These are phyloP conservation scores for Hirtodrosophila trivittata DNA, from an alignment of 2,888 invertebrate genomes.

Conservation along the genomic window DNA sequence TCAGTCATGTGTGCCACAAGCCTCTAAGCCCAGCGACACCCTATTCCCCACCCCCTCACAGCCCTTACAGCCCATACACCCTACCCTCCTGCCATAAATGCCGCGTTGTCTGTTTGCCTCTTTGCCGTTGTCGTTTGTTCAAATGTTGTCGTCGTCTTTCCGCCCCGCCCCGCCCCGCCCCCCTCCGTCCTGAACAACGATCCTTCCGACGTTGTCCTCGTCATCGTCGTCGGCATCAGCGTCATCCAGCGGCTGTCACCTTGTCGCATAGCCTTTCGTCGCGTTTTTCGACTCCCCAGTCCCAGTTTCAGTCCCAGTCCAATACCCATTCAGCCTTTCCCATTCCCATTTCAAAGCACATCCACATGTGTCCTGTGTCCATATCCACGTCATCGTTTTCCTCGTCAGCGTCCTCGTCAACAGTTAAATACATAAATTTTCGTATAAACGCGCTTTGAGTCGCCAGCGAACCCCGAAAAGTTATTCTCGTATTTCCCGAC, in stretches of 20 bases:
- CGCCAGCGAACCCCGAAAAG: conserved; percentile 41
- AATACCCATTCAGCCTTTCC: neutral
- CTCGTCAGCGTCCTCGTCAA: conserved; percentile 71
- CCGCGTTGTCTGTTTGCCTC: conserved; percentile 68
- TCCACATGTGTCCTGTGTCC: conserved; percentile 37
- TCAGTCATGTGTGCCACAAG: conserved; percentile 65
- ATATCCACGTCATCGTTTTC: conserved; percentile 70
- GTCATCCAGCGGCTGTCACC: conserved; percentile 42
- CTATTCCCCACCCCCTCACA: neutral
- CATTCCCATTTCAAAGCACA: conserved; percentile 1
- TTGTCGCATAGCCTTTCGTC: conserved; percentile 71
- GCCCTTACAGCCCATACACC: no score
- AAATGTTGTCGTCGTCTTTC: conserved; percentile 67
- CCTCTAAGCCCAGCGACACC: conserved; percentile 39
- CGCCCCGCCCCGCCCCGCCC: conserved; percentile 10
- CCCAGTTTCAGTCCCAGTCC: neutral
- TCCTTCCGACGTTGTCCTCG: neutral
- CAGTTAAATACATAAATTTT: conserved; percentile 79
- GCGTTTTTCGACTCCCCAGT: conserved; percentile 50
- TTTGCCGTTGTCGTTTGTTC: conserved; percentile 41
- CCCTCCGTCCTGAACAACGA: neutral
- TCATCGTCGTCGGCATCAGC: conserved; percentile 18
- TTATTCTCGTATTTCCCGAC: conserved; percentile 29
- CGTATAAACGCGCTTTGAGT: conserved; percentile 76
- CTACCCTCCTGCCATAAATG: neutral